A percentile compares a stretch with the other conserved stretches of the same genome.
Evolutionary conservation across 2,888 invertebrate species (phyloP).

Genomic region (Gryllus longicercus): DNA sequence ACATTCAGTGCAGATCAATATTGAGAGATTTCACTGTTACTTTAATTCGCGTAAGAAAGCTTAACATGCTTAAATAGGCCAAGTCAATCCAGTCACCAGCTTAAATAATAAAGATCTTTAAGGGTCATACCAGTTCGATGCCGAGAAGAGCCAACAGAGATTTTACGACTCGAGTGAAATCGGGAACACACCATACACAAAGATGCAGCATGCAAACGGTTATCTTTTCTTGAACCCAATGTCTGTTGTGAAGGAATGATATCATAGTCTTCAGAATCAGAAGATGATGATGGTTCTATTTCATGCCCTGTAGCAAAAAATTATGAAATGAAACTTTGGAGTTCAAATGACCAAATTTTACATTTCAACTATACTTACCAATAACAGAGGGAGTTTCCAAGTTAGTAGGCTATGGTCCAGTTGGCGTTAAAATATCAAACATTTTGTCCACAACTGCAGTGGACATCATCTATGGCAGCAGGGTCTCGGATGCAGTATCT

Average conservation of each 20-base stretch:
- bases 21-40: no score
- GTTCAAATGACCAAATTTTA: no score
- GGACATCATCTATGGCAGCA: no score
- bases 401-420: no score
- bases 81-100: no score
- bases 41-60: no score
- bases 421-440: no score
- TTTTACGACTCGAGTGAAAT: slow-evolving; percentile 39
- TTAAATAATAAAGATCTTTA: not conserved
- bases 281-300: not conserved
- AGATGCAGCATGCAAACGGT: slow-evolving; percentile 28
- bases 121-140: slow-evolving; percentile 40
- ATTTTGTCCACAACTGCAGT: no score
- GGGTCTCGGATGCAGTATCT: no score
- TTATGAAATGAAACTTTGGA: no score
- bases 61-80: no score
- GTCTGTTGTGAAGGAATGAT: slow-evolving; percentile 21
- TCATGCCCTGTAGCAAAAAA: not conserved
- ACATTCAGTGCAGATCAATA: no score
- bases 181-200: slow-evolving; percentile 34
- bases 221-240: slow-evolving; percentile 21
- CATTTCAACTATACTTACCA: slow-evolving; percentile 27
- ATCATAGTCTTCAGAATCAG: slow-evolving; percentile 32
- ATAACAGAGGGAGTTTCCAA: not conserved
- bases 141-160: slow-evolving; percentile 41